phyloP scores from a whole-genome alignment of 1,140 invertebrate genomes.

The Anagrus nilaparvatae region DNA sequence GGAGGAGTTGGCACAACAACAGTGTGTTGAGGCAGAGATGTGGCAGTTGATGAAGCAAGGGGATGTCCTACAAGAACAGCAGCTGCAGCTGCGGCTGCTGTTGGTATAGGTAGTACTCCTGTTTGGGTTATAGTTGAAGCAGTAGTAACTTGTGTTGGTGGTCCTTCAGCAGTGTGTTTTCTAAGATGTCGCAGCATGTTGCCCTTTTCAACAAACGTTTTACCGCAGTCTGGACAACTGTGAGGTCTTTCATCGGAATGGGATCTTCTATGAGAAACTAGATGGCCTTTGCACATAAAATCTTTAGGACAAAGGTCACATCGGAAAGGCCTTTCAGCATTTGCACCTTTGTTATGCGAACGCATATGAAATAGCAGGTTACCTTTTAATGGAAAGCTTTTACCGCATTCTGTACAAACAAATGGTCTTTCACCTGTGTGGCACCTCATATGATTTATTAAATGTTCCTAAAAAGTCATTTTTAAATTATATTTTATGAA shows the following conservation, averaged over 20 bases:
- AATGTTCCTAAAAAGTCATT: conserved; percentile 53
- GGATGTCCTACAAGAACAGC: conserved; percentile 38
- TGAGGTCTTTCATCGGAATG: conserved; percentile 81
- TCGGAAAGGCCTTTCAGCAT: conserved; percentile 81
- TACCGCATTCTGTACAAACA: conserved; percentile 72
- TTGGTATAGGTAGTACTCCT: conserved; percentile 31
- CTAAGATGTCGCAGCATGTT: conserved; percentile 56
- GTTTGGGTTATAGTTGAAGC: conserved; percentile 34
- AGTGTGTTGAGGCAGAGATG: conserved; percentile 39
- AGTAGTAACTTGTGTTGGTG: conserved; percentile 37
- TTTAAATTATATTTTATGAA: too few species aligned
- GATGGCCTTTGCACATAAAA: conserved; percentile 92
- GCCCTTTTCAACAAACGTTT: conserved; percentile 68
- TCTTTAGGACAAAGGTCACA: conserved; percentile 95
- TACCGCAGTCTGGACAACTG: conserved; percentile 62
- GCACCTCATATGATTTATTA: conserved; percentile 66
- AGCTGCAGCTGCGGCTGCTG: conserved; percentile 19
- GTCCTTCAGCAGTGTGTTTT: conserved; percentile 42
- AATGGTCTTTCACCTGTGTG: conserved; percentile 84
- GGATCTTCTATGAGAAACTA: conserved; percentile 78
- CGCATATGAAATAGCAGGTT: conserved; percentile 92
- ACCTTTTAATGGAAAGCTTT: conserved; percentile 76
- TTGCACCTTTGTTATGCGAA: conserved; percentile 78
- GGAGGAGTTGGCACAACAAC: conserved; percentile 41
- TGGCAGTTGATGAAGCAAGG: conserved; percentile 32